Conservation (phyloP, 1,140 invertebrate genomes). For the Aphis craccivora region DNA sequence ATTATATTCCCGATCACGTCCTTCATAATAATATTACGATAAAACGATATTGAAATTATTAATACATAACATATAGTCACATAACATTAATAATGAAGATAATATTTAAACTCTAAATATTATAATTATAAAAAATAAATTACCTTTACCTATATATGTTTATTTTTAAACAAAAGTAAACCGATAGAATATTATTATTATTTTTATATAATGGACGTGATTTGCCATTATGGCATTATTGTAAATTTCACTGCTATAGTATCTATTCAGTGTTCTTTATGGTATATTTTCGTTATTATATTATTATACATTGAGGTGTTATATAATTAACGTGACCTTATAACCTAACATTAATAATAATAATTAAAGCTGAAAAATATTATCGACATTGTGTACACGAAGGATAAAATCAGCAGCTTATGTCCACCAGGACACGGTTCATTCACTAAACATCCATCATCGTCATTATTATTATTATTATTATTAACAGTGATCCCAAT, state of each 20-base stretch:
- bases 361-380: neutral
- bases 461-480: neutral
- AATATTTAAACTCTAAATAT: neutral
- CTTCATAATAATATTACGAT: neutral
- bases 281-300: neutral
- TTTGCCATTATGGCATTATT: neutral
- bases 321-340: neutral
- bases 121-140: neutral
- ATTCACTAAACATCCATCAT: neutral
- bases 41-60: neutral
- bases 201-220: neutral
- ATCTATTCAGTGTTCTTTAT: neutral
- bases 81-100: neutral
- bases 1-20: neutral
- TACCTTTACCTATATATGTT: neutral
- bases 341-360: neutral
- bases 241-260: neutral
- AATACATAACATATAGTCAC: too few species aligned
- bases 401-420: neutral
- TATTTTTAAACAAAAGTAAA: neutral
- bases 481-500: neutral
- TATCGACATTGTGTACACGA: neutral
- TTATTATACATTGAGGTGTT: neutral
- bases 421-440: neutral
- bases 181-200: neutral